Evolutionary conservation across 1,140 invertebrate genomes (phyloP).

Genomic region (Colletes gigas): DNA sequence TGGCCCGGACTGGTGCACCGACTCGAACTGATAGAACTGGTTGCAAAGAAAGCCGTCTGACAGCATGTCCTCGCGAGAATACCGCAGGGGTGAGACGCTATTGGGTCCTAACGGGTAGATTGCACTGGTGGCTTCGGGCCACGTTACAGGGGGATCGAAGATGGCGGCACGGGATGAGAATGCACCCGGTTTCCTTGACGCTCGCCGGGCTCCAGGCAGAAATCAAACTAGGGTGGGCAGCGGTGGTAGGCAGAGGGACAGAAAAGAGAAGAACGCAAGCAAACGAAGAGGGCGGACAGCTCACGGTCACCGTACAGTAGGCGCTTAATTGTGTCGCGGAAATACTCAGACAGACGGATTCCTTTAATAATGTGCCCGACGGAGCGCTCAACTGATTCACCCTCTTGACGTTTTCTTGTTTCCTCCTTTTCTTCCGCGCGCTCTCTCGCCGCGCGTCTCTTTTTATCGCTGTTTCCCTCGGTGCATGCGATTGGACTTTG

Average conservation of each 20-base stretch:
- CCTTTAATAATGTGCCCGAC: constrained; percentile 71
- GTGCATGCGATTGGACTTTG: constrained; percentile 27
- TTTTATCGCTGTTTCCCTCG: constrained; percentile 11
- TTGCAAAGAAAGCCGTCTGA: constrained; percentile 43
- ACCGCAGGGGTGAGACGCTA: constrained; percentile 18
- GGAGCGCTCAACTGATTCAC: constrained; percentile 60
- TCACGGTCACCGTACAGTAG: constrained; percentile 59
- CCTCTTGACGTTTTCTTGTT: constrained; percentile 50
- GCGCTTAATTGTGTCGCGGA: constrained; percentile 73
- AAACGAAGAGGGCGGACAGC: constrained; percentile 45
- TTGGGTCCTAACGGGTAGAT: constrained; percentile 53
- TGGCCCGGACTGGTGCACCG: neutral
- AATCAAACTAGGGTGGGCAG: constrained; percentile 33
- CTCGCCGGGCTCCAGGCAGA: constrained; percentile 15
- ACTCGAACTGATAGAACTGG: constrained; percentile 42
- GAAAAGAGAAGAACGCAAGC: constrained; percentile 33
- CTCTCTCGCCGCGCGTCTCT: neutral
- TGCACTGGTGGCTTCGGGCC: constrained; percentile 46
- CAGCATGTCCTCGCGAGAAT: constrained; percentile 33
- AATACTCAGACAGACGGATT: constrained; percentile 74
- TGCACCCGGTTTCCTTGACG: constrained; percentile 33
- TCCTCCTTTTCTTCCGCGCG: constrained; percentile 18
- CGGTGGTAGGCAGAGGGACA: neutral
- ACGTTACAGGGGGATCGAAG: constrained; percentile 54
- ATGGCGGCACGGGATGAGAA: constrained; percentile 49